Evolutionary conservation across 2,113 vertebrate genomes (phyloP), one percentile per base, ranked within the genome.

Genomic region (Abramis brama): DNA sequence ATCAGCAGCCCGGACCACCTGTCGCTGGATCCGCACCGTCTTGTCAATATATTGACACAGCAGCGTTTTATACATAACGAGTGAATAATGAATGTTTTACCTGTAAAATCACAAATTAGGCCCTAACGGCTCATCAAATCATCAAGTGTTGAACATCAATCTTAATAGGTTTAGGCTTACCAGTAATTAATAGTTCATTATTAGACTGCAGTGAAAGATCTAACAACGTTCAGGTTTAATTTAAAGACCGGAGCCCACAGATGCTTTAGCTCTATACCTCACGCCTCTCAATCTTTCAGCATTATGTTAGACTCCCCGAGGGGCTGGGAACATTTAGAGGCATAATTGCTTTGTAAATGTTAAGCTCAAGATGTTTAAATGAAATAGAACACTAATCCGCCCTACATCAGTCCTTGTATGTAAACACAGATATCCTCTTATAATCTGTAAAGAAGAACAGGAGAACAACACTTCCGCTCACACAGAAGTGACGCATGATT

Each of bases 341-440:
- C 45, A 70, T 82, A 82, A 82, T 82, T 70, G 79, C 79, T 82
- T 82, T 36, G 45, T 50, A 70, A 82, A 82, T 82, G 60, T 81
- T 81, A 68, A 81, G n/a, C 60, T 12, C 60, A 68, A 30, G 79
- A 66, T 27, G 79, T 43, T 47, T 81, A 81, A 66, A 81, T 81
- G 59, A 66, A 81, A 66, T 47, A 50, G 43, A 81, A 50, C 36
- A 81, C 79, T 81, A 66, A 47, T 60, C 60, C 50, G 60, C 79
- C 60, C 79, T 30, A 68, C 79, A 81, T 5, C n/a, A 50, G 19
- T 23, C 43, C n/a, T 45, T 64, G 17, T 82, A 64, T 68, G 23
- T 82, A 70, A 82, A 70, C 79, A 70, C 62, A 52, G 30, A 82
- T 82, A 25, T 82, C 45, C 62, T 66, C 19, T 5, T 82, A 15